A percentile compares a stretch with the other conserved stretches of the same genome.
phyloP scores from a whole-genome alignment of 2,797 vertebrate species.

The Erethizon dorsatum region DNA sequence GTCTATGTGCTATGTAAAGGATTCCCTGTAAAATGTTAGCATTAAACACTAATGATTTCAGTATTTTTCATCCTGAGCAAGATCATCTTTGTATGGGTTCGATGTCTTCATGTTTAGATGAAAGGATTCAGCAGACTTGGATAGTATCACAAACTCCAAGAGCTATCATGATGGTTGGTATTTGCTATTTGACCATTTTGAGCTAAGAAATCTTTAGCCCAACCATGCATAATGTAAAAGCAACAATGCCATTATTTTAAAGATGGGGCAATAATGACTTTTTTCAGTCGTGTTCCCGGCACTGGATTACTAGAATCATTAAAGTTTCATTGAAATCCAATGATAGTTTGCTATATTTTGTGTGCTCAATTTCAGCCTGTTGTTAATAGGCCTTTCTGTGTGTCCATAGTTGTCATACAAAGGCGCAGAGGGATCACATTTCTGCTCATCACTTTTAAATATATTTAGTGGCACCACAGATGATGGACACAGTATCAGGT shows the following conservation, averaged over 20 bases:
- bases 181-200: slow-evolving; percentile 5
- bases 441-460: not conserved
- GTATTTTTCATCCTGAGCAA: slow-evolving; percentile 11
- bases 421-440: not conserved
- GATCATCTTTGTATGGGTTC: slow-evolving; percentile 9
- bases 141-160: not conserved
- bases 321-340: slow-evolving; percentile 25
- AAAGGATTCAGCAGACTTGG: not conserved
- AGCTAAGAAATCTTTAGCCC: not conserved
- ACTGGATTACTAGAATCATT: not conserved
- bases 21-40: not conserved
- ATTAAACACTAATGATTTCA: not conserved
- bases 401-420: not conserved
- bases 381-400: not conserved
- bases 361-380: not conserved
- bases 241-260: slow-evolving; percentile 22
- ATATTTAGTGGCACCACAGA: not conserved
- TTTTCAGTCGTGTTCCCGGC: not conserved
- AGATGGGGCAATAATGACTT: not conserved
- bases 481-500: not conserved
- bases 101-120: not conserved
- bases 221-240: not conserved
- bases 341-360: slow-evolving; percentile 18
- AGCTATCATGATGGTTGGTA: not conserved
- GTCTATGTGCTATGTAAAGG: not conserved